Percentiles rank a stretch among this genome's conserved stretches.
Evolutionary conservation across 2,113 vertebrate genomes (phyloP).

Genomic region (Pomatorhinus ruficollis): DNA sequence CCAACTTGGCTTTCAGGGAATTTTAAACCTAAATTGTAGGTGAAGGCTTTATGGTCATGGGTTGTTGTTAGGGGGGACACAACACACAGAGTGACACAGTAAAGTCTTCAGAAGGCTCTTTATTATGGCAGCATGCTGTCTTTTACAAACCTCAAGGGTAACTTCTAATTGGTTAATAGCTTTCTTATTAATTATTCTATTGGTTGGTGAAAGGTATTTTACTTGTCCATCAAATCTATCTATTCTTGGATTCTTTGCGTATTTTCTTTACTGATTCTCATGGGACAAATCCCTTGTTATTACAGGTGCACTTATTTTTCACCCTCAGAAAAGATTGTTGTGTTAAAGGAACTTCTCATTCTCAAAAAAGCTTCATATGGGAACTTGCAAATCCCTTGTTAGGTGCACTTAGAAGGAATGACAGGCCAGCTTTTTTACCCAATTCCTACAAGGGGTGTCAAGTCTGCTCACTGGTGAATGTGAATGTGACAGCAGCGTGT

Average conservation of each 20-base stretch:
- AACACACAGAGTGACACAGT: not conserved
- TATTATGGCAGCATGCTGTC: not conserved
- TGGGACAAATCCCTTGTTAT: not conserved
- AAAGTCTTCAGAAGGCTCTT: not conserved
- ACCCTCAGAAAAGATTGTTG: not conserved
- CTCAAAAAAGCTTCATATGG: not conserved
- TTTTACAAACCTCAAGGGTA: not conserved
- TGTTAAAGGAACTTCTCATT: not conserved
- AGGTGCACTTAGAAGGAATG: not conserved
- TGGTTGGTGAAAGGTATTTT: not conserved
- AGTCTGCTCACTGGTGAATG: not conserved
- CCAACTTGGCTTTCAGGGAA: not conserved
- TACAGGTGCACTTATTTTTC: not conserved
- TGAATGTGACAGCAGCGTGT: rapidly evolving
- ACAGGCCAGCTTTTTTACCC: not conserved
- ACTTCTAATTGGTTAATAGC: not conserved
- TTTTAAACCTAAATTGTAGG: not conserved
- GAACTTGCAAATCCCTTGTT: not conserved
- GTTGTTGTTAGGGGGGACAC: not conserved
- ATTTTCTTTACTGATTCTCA: not conserved
- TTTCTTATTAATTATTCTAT: not conserved
- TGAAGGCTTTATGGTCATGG: not conserved
- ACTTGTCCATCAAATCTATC: not conserved
- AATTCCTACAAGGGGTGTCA: rapidly evolving
- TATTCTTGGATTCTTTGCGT: not conserved